Percentiles rank a stretch among this genome's conserved stretches.
phyloP scores from a whole-genome alignment of 2,113 vertebrate genomes.

The Copsychus sechellarum region DNA sequence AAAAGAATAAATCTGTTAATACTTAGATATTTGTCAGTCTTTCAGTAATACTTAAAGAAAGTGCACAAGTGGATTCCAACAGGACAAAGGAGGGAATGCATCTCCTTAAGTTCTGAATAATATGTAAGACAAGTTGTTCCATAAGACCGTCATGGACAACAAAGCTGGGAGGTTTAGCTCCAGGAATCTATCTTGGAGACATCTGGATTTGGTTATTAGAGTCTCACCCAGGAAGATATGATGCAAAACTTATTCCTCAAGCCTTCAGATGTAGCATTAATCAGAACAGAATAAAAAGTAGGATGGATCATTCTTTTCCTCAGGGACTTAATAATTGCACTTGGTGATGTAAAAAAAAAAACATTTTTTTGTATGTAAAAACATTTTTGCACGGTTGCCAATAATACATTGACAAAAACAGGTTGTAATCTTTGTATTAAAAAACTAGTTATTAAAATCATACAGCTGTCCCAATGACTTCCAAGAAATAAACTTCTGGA shows the following conservation, averaged over 20 bases:
- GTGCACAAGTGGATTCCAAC: background rate
- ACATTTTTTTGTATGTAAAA: too few relatives aligned
- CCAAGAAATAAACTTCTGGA: background rate
- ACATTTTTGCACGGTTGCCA: background rate
- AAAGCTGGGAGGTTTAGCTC: background rate
- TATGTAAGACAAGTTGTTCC: background rate
- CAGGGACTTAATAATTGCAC: background rate
- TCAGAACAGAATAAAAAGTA: background rate
- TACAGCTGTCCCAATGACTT: background rate
- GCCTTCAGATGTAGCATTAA: background rate
- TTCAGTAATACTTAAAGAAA: background rate
- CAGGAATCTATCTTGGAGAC: background rate
- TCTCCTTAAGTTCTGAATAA: background rate
- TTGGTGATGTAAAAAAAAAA: background rate
- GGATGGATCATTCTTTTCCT: background rate
- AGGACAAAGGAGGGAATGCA: background rate
- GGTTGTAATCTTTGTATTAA: background rate
- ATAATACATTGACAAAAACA: background rate
- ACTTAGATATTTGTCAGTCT: background rate
- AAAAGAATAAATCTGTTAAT: background rate
- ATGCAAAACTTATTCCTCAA: background rate
- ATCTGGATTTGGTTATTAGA: background rate
- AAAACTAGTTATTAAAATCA: background rate
- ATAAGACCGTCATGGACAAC: rapidly evolving
- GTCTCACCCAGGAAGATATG: background rate